Evolutionary conservation across 2,888 invertebrate species (phyloP), one percentile per base, ranked within the genome.

Genomic region (Andrena bicolor): DNA sequence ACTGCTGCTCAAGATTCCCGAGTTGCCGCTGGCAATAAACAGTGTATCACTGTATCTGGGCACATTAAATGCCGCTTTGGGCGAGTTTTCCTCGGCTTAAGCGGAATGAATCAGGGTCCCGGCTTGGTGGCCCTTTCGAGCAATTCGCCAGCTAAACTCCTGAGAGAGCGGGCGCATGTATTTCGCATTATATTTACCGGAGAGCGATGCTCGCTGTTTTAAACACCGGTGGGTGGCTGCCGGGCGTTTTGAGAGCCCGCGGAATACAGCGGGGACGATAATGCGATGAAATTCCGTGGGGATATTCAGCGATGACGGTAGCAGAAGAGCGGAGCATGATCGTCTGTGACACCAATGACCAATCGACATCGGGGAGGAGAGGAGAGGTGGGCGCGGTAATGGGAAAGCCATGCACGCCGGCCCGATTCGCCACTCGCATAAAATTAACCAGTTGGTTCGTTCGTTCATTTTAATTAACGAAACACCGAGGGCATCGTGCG

Each of bases 401-500:
- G 93, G 92, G 92, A 93, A 93, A 93, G 90, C 92, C 92, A 91
- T 93, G 93, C 93, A 93, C 89, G 90, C 89, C 86, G 87, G 83
- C 87, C 84, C 90, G 85, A 89, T 90, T 92, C 88, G 89, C 89
- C 92, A 91, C 90, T 91, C 92, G 93, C 93, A 93, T 93, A 93
- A 93, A 93, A 93, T 93, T 93, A 93, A 93, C 92, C 92, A 90
- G 92, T 65, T 81, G 78, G 86, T 78, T 84, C 86, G 82, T 84
- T 80, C 86, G 90, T 91, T 92, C 91, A 90, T 92, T 93, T 93
- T 93, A 93, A 93, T 93, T 93, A 93, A 93, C 92, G 93, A 92
- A 93, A 93, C 93, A 93, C 90, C 91, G 90, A 86, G 87, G 88
- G 88, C 89, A 90, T 85, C 88, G 90, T 63, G 71, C 70, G 73